phyloP scores from a whole-genome alignment of 1,140 invertebrate genomes.

The Achroia grisella region DNA sequence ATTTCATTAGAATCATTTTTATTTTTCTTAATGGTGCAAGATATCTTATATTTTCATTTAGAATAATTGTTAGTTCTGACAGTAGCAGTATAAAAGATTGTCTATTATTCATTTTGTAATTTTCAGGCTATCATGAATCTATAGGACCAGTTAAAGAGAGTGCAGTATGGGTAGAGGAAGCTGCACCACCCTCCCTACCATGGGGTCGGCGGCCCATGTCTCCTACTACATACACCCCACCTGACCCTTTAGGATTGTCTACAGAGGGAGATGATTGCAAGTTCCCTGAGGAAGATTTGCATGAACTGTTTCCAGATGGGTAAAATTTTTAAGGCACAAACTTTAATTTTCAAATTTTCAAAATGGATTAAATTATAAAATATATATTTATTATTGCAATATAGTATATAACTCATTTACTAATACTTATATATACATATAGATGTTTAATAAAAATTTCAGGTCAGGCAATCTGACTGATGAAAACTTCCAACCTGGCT shows the following conservation, averaged over 20 bases:
- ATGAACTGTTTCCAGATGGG: slow-evolving; percentile 91
- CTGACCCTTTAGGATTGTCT: slow-evolving; percentile 95
- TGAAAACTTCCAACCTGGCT: slow-evolving; percentile 94
- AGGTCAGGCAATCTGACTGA: slow-evolving; percentile 91
- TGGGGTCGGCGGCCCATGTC: slow-evolving; percentile 88
- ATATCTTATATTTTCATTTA: too few relatives aligned
- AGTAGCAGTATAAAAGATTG: too few relatives aligned
- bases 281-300: slow-evolving; percentile 92
- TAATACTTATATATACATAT: not conserved
- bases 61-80: too few relatives aligned
- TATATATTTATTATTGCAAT: too few relatives aligned
- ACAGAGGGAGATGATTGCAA: slow-evolving; percentile 95
- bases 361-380: not conserved
- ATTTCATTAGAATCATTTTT: too few relatives aligned
- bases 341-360: not conserved
- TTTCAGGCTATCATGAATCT: slow-evolving; percentile 85
- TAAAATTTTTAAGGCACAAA: too few relatives aligned
- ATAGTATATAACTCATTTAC: too few relatives aligned
- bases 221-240: slow-evolving; percentile 88
- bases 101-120: slow-evolving; percentile 5
- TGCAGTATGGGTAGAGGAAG: slow-evolving; percentile 99
- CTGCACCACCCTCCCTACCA: slow-evolving; percentile 81
- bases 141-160: slow-evolving; percentile 97
- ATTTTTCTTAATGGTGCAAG: too few relatives aligned
- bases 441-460: slow-evolving; percentile 3